phyloP scores from a whole-genome alignment of 2,113 vertebrate species.

The Apus apus region DNA sequence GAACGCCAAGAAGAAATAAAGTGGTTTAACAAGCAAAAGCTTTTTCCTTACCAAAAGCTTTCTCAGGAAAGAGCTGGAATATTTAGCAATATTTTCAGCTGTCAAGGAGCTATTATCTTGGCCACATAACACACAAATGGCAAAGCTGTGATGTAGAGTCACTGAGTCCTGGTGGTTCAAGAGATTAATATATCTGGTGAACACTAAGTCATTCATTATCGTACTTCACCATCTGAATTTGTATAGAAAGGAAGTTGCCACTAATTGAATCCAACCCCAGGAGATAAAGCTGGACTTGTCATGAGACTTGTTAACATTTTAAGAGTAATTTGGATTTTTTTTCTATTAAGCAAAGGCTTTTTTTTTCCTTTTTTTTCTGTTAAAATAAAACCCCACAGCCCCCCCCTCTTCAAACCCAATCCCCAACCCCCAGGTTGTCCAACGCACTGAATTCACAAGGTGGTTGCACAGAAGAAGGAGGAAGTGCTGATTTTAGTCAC shows the following conservation, averaged over 20 bases:
- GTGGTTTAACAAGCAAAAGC: neutral
- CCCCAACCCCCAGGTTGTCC: neutral
- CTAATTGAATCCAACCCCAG: constrained; percentile 1
- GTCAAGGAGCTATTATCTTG: neutral
- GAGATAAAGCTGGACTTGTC: neutral
- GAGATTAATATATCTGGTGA: neutral
- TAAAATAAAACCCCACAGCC: neutral
- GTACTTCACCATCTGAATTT: neutral
- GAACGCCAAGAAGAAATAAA: neutral
- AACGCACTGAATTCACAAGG: rapidly evolving
- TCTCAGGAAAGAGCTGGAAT: neutral
- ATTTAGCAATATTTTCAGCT: neutral
- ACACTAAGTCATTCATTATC: neutral
- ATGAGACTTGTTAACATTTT: neutral
- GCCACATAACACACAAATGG: neutral
- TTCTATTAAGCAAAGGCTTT: neutral
- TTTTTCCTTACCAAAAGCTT: neutral
- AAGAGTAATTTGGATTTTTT: neutral
- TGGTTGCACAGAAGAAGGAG: neutral
- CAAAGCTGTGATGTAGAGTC: neutral
- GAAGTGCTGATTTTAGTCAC: neutral
- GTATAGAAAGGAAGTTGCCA: neutral
- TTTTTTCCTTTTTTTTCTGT: neutral
- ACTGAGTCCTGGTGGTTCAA: neutral
- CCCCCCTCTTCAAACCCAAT: neutral